Evolutionary conservation across 1,140 invertebrate genomes (phyloP), one percentile per base, ranked within the genome.

Genomic region (Nebria ingens): DNA sequence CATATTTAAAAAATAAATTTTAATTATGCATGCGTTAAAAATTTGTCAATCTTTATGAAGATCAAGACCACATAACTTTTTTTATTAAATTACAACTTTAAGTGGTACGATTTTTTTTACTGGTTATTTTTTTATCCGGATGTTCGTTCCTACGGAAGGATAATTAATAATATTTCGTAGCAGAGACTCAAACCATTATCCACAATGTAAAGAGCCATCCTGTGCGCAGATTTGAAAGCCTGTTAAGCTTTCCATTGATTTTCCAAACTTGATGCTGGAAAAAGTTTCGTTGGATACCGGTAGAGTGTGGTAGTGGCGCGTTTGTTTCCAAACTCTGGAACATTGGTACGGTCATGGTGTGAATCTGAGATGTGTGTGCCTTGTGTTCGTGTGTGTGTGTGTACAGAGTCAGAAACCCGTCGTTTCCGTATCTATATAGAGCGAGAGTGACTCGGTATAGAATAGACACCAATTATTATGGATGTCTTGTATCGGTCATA

Each of bases 401-500:
- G n/a, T n/a, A n/a, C n/a, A n/a, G n/a, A n/a, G n/a, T n/a, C n/a
- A n/a, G n/a, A n/a, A n/a, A n/a, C n/a, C n/a, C n/a, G n/a, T n/a
- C n/a, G n/a, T n/a, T n/a, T n/a, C n/a, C n/a, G n/a, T n/a, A n/a
- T n/a, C n/a, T 50, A 50, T 17, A 6, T 9, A 17, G 15, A 6
- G n/a, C 6, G 49, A 9, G 49, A 50, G 20, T 25, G 52, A n/a
- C 17, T 19, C 2, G 12, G 23, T 4, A 20, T n/a, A n/a, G n/a
- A n/a, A n/a, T n/a, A n/a, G n/a, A n/a, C n/a, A n/a, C n/a, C 40
- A 50, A 60, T 60, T 60, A 60, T 56, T 60, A 60, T 60, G 59
- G 51, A 55, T 22, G 59, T 34, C 59, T 58, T 55, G 59, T 56
- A 55, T 49, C 53, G 51, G 56, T 60, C 56, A 54, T 60, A 60